Evolutionary conservation across 2,888 invertebrate species (phyloP), one percentile per base, ranked within the genome.

Genomic region (Heliothis peltigera): DNA sequence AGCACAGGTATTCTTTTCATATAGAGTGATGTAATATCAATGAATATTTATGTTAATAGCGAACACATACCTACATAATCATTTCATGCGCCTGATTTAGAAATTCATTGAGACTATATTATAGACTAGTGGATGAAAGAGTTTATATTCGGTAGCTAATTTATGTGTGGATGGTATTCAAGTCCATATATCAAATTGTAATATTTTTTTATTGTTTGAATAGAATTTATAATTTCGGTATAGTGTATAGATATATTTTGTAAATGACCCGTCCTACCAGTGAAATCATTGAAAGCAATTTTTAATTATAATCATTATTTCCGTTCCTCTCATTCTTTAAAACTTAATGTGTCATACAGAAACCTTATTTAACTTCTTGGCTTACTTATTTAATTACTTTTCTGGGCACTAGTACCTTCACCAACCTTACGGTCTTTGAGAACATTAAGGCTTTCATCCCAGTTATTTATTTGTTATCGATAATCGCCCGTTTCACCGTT

Each of bases 1-100:
- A 73, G 56, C 67, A 75, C 70, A 75, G 73, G 77, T 73, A 83
- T 81, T 84, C 82, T 81, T 84, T 85, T 80, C 80, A 77, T 79
- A 71, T 32, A 64, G 55, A 73, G 80, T 80, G 77, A 75, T 74
- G 71, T 73, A 62, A 75, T 75, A 62, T 63, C 56, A 69, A 62
- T 43, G 48, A 51, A 69, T 74, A 39, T 75, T 72, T 81, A 78
- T 82, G 76, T 53, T 55, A 77, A 74, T 74, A 70, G 76, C 60
- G 63, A 75, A 65, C 64, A 56, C 58, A 68, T 75, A 52, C 65
- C 65, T 61, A 53, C 43, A 64, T 64, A 54, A 61, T 62, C 39
- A 52, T 49, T 58, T 61, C 63, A 63, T 71, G 59, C 57, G 51
- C 55, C 48, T 68, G 7, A 64, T 77, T 62, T 66, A 64, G 57